These are phyloP conservation scores for Xyrauchen texanus DNA, from an alignment of 2,113 vertebrate genomes.

Conservation along the genomic window DNA sequence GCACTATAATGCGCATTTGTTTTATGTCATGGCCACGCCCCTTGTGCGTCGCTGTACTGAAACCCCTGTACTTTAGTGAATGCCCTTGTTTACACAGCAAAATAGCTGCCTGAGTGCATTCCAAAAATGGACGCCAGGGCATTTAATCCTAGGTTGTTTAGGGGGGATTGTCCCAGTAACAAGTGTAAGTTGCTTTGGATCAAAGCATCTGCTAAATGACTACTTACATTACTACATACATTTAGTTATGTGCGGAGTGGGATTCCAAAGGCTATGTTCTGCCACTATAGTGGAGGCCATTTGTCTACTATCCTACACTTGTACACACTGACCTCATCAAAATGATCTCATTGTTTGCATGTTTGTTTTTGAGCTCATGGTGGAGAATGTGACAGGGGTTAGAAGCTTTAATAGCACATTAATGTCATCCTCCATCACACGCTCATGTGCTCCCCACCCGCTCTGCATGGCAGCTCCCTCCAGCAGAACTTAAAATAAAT, in stretches of 20 bases:
- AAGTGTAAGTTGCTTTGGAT: neutral
- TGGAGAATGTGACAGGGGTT: slow-evolving; percentile 43
- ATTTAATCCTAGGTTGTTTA: too few species aligned
- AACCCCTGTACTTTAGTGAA: too few species aligned
- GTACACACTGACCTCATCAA: neutral
- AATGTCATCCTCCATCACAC: slow-evolving; percentile 62
- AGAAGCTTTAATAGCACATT: slow-evolving; percentile 60
- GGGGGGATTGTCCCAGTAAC: too few species aligned
- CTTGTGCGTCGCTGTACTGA: too few species aligned
- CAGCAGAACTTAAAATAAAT: slow-evolving; percentile 46
- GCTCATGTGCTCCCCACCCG: slow-evolving; percentile 54
- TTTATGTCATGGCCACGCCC: too few species aligned
- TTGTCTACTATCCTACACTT: neutral
- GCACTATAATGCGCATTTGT: too few species aligned
- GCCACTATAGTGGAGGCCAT: neutral
- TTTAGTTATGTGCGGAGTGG: neutral
- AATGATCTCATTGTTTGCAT: slow-evolving; percentile 42
- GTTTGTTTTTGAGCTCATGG: slow-evolving; percentile 28
- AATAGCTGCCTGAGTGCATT: too few species aligned
- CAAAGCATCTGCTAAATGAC: slow-evolving; percentile 20
- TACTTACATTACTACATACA: neutral
- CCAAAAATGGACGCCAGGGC: too few species aligned
- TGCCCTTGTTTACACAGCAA: too few species aligned
- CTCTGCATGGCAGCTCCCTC: slow-evolving; percentile 36
- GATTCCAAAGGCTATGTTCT: neutral